These are phyloP conservation scores for Muschampia plurimacula DNA, from an alignment of 2,888 invertebrate species.

Conservation along the genomic window DNA sequence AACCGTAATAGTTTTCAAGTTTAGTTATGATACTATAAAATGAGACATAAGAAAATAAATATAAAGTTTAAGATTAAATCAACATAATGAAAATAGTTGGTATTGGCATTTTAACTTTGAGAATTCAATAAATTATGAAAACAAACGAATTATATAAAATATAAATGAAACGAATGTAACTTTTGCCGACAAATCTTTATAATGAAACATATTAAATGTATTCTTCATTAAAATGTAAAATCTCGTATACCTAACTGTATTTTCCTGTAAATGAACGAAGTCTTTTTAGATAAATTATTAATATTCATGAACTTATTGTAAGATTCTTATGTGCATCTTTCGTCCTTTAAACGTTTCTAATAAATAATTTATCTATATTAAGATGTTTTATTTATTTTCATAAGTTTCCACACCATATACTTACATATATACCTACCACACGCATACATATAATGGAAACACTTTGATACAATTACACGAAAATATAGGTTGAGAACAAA, in stretches of 20 bases:
- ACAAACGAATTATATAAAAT: background rate
- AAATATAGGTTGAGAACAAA: too few relatives aligned
- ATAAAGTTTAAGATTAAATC: too few relatives aligned
- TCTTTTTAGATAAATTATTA: background rate
- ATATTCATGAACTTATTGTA: background rate
- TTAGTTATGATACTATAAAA: too few relatives aligned
- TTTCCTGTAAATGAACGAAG: conserved; percentile 5
- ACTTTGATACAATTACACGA: too few relatives aligned
- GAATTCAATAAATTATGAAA: background rate
- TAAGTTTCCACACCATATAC: background rate
- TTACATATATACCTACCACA: too few relatives aligned
- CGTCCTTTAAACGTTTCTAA: conserved; percentile 30
- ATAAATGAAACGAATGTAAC: too few relatives aligned
- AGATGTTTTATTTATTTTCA: conserved; percentile 1
- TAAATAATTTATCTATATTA: conserved; percentile 11
- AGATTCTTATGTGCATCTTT: conserved; percentile 35
- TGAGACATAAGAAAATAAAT: too few relatives aligned
- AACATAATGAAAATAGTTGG: too few relatives aligned
- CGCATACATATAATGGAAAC: too few relatives aligned
- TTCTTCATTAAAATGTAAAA: background rate
- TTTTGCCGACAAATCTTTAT: too few relatives aligned
- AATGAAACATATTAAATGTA: background rate
- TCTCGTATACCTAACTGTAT: background rate
- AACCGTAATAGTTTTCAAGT: too few relatives aligned
- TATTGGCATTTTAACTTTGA: too few relatives aligned